Conservation (phyloP, 2,797 vertebrate species). For the Protonibea diacanthus region DNA sequence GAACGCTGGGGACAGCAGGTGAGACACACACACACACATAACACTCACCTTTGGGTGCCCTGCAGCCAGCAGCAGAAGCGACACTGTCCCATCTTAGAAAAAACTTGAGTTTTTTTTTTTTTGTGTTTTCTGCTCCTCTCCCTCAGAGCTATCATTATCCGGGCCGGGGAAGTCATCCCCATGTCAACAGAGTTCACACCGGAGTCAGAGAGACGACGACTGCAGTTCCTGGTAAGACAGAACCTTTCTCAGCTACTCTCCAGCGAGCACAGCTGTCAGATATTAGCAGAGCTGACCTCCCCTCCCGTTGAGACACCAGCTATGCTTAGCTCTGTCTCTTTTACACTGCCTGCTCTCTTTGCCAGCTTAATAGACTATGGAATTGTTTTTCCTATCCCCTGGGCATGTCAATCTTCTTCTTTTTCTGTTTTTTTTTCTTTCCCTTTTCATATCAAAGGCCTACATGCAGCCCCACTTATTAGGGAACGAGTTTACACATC, state of each 20-base stretch:
- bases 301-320: slow-evolving; percentile 54
- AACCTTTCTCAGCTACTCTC: slow-evolving; percentile 29
- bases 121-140: slow-evolving; percentile 51
- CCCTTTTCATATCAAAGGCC: slow-evolving; percentile 83
- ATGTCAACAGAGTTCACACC: slow-evolving; percentile 99
- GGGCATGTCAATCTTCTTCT: slow-evolving; percentile 49
- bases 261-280: slow-evolving; percentile 61
- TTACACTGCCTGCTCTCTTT: slow-evolving; percentile 45
- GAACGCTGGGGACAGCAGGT: slow-evolving; percentile 99
- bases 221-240: slow-evolving; percentile 94
- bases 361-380: slow-evolving; percentile 56
- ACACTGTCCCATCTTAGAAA: slow-evolving; percentile 19
- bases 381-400: slow-evolving; percentile 68
- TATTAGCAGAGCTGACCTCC: slow-evolving; percentile 61
- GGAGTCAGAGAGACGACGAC: slow-evolving; percentile 95
- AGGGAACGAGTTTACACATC: slow-evolving; percentile 98
- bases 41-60: background rate
- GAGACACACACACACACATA: slow-evolving; percentile 40
- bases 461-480: slow-evolving; percentile 98
- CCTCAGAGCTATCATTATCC: slow-evolving; percentile 94
- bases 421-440: slow-evolving; percentile 15
- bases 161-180: slow-evolving; percentile 92
- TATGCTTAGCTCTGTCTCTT: slow-evolving; percentile 53
- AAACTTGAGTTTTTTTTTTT: slow-evolving; percentile 10
- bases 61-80: slow-evolving; percentile 15